Evolutionary conservation across 2,888 invertebrate species (phyloP).

Genomic region (Nomada ferruginata): DNA sequence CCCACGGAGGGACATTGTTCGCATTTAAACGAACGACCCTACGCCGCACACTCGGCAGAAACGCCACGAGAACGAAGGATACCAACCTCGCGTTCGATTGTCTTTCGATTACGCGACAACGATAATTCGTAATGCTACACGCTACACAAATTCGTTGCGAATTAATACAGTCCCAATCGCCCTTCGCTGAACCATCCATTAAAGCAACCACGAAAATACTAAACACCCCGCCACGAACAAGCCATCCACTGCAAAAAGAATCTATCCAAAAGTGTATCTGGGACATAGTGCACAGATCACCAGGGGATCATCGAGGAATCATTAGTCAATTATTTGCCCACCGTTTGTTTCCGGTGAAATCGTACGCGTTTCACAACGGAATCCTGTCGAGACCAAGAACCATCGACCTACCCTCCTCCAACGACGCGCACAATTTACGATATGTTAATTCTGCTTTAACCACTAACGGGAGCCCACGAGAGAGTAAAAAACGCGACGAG

Average conservation of each 20-base stretch:
- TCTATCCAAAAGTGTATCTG: constrained; percentile 1
- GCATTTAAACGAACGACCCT: constrained; percentile 43
- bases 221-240: too few species aligned
- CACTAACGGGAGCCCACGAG: constrained; percentile 54
- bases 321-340: background rate
- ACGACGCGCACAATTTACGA: constrained; percentile 31
- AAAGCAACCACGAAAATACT: too few species aligned
- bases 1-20: constrained; percentile 33
- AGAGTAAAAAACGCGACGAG: constrained; percentile 52
- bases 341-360: constrained; percentile 3
- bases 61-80: constrained; percentile 7
- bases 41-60: background rate
- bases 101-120: constrained; percentile 8
- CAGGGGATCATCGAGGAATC: background rate
- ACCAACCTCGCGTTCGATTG: constrained; percentile 14
- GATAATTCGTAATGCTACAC: background rate
- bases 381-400: constrained; percentile 27
- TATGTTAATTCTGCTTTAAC: constrained; percentile 56
- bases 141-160: too few species aligned
- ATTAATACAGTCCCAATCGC: too few species aligned
- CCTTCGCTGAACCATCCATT: too few species aligned
- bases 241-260: background rate
- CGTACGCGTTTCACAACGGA: background rate
- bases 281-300: background rate
- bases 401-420: constrained; percentile 22